Conservation (phyloP, 2,797 vertebrate species). For the Enteromius anoplus region DNA sequence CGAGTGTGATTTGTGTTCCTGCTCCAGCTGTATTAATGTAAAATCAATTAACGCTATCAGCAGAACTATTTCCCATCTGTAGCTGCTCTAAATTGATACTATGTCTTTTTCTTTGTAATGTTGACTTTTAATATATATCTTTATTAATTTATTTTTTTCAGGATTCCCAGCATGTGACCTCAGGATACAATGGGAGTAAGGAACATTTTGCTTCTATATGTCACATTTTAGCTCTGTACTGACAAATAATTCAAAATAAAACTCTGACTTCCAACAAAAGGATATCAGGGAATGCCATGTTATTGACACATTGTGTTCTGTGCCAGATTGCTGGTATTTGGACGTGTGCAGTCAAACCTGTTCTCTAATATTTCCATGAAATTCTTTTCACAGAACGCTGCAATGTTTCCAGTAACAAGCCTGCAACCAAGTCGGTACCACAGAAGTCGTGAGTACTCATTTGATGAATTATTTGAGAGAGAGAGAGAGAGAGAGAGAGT, state of each 20-base stretch:
- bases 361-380: conserved; percentile 70
- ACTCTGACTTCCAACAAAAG: neutral
- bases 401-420: conserved; percentile 87
- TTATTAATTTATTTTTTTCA: conserved; percentile 65
- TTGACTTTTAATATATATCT: conserved; percentile 60
- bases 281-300: neutral
- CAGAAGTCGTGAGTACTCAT: conserved; percentile 91
- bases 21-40: conserved; percentile 67
- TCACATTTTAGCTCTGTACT: neutral
- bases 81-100: conserved; percentile 19
- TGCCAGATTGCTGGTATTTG: conserved; percentile 68
- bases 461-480: conserved; percentile 60
- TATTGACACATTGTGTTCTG: conserved; percentile 54
- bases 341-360: conserved; percentile 68
- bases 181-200: conserved; percentile 94
- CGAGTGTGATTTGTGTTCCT: conserved; percentile 52
- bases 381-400: conserved; percentile 89
- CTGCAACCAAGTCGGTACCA: conserved; percentile 87
- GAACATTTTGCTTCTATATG: conserved; percentile 48
- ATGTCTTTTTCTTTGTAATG: conserved; percentile 1
- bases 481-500: conserved; percentile 1
- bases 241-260: conserved; percentile 49
- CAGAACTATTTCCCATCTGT: conserved; percentile 58
- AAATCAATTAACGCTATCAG: conserved; percentile 73
- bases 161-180: conserved; percentile 92